These are phyloP conservation scores for Xestia c-nigrum DNA, from an alignment of 2,888 invertebrate species.

Conservation along the genomic window DNA sequence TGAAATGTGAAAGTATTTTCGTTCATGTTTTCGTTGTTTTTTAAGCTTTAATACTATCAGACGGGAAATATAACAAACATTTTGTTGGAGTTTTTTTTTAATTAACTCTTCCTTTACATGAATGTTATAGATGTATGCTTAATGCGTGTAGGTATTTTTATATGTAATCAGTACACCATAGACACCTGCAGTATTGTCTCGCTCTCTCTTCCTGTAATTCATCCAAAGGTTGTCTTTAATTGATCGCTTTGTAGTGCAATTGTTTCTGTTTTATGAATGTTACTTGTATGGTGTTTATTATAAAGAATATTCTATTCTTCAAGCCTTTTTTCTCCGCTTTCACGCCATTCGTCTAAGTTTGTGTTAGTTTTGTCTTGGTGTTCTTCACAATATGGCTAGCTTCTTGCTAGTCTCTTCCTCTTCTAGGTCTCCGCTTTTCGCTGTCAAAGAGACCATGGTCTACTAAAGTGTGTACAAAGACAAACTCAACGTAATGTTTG, in stretches of 20 bases:
- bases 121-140: too few relatives aligned
- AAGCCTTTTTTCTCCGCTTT: not conserved
- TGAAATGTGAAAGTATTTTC: conserved; percentile 33
- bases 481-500: conserved; percentile 37
- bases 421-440: conserved; percentile 16
- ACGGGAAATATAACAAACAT: not conserved
- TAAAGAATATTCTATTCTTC: too few relatives aligned
- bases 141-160: too few relatives aligned
- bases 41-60: conserved; percentile 21
- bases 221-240: too few relatives aligned
- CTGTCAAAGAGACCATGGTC: conserved; percentile 7
- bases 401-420: not conserved
- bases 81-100: not conserved
- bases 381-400: conserved; percentile 1
- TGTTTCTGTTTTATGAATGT: too few relatives aligned
- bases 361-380: not conserved
- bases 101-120: not conserved
- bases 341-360: not conserved
- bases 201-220: too few relatives aligned
- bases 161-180: too few relatives aligned
- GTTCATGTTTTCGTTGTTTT: conserved; percentile 23
- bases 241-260: too few relatives aligned
- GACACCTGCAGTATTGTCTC: too few relatives aligned
- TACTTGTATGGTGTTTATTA: too few relatives aligned
- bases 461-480: conserved; percentile 20